A percentile compares a stretch with the other conserved stretches of the same genome.
Evolutionary conservation across 2,797 vertebrate genomes (phyloP).

Genomic region (Coluber constrictor): DNA sequence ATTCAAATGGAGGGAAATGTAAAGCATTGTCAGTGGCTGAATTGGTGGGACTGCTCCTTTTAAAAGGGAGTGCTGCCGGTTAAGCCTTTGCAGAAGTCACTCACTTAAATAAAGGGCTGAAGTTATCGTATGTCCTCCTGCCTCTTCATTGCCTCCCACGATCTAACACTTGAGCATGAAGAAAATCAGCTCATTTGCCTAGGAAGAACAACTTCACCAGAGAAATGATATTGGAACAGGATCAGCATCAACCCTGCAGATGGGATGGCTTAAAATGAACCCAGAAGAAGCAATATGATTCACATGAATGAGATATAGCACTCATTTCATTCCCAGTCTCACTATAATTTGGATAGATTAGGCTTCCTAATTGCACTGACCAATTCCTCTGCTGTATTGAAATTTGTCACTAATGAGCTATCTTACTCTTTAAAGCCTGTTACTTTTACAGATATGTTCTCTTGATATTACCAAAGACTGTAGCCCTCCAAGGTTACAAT

Average conservation of each 20-base stretch:
- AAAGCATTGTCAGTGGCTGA: too few relatives aligned
- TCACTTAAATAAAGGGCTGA: too few relatives aligned
- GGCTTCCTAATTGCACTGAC: background rate
- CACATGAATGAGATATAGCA: background rate
- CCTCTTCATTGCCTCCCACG: too few relatives aligned
- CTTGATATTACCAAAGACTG: background rate
- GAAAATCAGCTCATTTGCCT: background rate
- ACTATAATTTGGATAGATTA: background rate
- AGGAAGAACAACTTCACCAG: background rate
- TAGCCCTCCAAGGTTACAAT: background rate
- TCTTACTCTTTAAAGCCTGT: background rate
- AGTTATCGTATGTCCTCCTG: too few relatives aligned
- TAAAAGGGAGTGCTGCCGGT: too few relatives aligned
- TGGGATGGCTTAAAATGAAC: background rate
- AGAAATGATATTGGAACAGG: background rate
- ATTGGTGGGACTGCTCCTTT: too few relatives aligned
- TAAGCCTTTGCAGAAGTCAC: too few relatives aligned
- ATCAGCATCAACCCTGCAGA: background rate
- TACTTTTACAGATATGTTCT: background rate
- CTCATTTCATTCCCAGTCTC: background rate
- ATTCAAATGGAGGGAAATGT: too few relatives aligned
- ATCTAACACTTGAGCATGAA: background rate
- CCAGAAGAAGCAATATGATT: background rate
- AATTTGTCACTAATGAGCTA: background rate
- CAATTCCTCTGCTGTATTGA: background rate